Conservation (phyloP, 1,140 invertebrate genomes). For the Meloidogyne chitwoodi region DNA sequence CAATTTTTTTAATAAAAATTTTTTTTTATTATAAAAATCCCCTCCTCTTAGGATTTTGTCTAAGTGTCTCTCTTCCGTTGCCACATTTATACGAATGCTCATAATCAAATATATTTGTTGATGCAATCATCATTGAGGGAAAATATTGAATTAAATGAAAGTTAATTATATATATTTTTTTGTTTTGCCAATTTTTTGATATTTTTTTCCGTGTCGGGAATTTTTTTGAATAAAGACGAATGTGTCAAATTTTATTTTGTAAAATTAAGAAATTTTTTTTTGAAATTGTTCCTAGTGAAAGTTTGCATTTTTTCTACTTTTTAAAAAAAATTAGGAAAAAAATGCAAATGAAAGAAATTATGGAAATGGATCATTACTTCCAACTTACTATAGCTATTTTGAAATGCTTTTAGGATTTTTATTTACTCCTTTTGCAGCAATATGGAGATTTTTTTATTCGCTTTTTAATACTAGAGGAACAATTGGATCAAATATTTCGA, state of each 20-base stretch:
- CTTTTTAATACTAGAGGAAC: neutral
- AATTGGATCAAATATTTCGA: too few species aligned
- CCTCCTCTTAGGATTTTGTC: neutral
- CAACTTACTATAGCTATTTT: slow-evolving; percentile 3
- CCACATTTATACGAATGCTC: too few species aligned
- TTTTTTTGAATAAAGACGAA: neutral
- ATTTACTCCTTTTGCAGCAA: neutral
- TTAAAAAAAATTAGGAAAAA: neutral
- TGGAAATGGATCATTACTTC: neutral
- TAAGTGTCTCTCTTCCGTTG: neutral
- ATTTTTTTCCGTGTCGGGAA: too few species aligned
- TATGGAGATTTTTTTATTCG: slow-evolving; percentile 1
- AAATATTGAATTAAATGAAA: neutral
- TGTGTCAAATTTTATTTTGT: neutral
- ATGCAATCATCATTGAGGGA: neutral
- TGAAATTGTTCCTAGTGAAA: slow-evolving; percentile 12
- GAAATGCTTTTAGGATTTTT: slow-evolving; percentile 10
- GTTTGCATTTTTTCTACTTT: neutral
- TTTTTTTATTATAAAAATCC: neutral
- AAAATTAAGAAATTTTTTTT: neutral
- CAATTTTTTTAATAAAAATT: neutral
- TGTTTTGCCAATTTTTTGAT: too few species aligned
- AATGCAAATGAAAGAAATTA: neutral
- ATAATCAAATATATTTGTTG: neutral
- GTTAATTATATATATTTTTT: too few species aligned